Conservation (phyloP, 1,140 invertebrate species). For the Sycophila sp. region DNA sequence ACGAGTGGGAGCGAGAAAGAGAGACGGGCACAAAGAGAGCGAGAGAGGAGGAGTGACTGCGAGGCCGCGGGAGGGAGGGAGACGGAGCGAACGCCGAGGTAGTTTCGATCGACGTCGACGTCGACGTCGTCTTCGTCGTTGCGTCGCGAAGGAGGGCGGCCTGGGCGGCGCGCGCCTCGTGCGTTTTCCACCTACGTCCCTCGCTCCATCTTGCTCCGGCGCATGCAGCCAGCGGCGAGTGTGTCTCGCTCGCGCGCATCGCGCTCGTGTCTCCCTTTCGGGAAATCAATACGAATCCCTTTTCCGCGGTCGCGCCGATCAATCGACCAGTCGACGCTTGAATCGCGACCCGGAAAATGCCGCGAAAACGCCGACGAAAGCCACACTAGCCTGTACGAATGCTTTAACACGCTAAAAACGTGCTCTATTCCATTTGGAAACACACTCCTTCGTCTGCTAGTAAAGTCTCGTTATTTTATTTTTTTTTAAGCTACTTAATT, state of each 20-base stretch:
- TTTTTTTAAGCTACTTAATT: no score
- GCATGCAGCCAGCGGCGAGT: no score
- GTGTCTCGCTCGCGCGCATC: background rate
- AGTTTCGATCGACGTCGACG: constrained; percentile 21
- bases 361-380: no score
- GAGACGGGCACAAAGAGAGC: no score
- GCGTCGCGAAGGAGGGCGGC: constrained; percentile 11
- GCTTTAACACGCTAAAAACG: no score
- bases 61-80: background rate
- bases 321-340: constrained; percentile 39
- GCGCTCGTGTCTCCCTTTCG: constrained; percentile 23
- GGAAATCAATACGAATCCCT: constrained; percentile 59
- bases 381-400: no score
- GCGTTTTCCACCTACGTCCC: constrained; percentile 15
- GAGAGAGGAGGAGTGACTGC: no score
- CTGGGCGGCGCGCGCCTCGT: constrained; percentile 23
- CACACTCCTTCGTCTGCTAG: no score
- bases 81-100: no score
- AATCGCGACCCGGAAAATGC: constrained; percentile 17
- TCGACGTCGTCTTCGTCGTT: background rate
- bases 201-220: background rate
- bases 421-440: no score
- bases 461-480: no score
- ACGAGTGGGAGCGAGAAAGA: background rate
- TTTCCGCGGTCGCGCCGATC: constrained; percentile 43